Percentiles rank a stretch among this genome's conserved stretches.
phyloP scores from a whole-genome alignment of 2,113 vertebrate genomes.

The Scortum barcoo region DNA sequence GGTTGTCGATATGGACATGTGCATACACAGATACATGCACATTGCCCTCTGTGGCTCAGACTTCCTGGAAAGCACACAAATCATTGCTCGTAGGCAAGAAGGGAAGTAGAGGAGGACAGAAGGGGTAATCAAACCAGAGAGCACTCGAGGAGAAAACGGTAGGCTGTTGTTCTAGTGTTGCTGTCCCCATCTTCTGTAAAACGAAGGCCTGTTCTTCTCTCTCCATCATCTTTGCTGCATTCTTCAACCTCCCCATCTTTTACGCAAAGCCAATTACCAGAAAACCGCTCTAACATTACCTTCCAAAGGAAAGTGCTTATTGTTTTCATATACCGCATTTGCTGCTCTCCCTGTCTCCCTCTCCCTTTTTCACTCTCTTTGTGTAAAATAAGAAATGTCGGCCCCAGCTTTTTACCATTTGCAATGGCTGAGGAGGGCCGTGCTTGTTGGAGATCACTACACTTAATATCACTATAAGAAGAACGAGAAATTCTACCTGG shows the following conservation, averaged over 20 bases:
- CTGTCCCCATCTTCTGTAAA: constrained; percentile 46
- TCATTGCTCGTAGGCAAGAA: constrained; percentile 44
- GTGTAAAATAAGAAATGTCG: constrained; percentile 45
- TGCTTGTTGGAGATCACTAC: constrained; percentile 47
- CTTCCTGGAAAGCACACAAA: constrained; percentile 55
- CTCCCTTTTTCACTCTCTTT: constrained; percentile 22
- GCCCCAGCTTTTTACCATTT: constrained; percentile 55
- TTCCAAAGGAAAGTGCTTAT: constrained; percentile 68
- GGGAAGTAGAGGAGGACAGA: constrained; percentile 52
- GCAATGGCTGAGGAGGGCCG: constrained; percentile 36
- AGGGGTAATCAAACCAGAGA: constrained; percentile 69
- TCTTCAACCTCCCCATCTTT: constrained; percentile 68
- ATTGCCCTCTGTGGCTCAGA: constrained; percentile 52
- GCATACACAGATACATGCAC: constrained; percentile 32
- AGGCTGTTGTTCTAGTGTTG: constrained; percentile 55
- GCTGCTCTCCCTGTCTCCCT: neutral
- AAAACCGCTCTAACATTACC: constrained; percentile 44
- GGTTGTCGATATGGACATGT: constrained; percentile 14
- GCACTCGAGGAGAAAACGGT: constrained; percentile 68
- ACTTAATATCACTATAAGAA: constrained; percentile 69
- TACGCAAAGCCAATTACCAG: constrained; percentile 69
- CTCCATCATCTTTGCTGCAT: constrained; percentile 58
- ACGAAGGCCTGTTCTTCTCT: constrained; percentile 54
- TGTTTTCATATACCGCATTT: constrained; percentile 58
- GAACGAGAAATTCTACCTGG: constrained; percentile 44